Base-by-base conservation (phyloP, 2,113 vertebrate genomes). In the Caretta caretta region DNA sequence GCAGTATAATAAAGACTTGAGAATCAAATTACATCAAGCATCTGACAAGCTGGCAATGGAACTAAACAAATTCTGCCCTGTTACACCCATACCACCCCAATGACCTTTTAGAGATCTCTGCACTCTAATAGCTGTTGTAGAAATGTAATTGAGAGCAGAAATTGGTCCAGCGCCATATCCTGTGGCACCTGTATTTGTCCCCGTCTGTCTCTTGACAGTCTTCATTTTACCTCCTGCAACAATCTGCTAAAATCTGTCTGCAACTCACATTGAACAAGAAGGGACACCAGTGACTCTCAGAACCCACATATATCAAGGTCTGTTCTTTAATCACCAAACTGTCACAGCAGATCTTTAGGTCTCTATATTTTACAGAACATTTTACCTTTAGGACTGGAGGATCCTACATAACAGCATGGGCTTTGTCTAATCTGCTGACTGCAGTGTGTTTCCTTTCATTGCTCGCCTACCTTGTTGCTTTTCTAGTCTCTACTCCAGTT, bases 131-230 rank as follows among this genome's bases (percentile, higher is more conserved):
- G 4, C 42, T 48, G 4, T 2, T 49, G 62, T 2, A 22, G 48
- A 51, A 89, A 35, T 57, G 59, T 31, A 56, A 62, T 16, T 1
- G 42, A 78, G 75, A 78, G 4, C n/a, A 78, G 84, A n/a, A 56
- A 79, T 62, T 24, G 35, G 38, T 75, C 27, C 48, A 6, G 0
- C 0, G 0, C 10, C 6, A 48, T 78, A 27, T 78, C 75, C 78
- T 78, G 54, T 72, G 65, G 65, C 65, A 72, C 65, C 19, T 72
- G 10, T 72, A 72, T 38, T 72, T 38, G 65, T 72, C 19, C 65
- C 57, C 6, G 1, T 22, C 25, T 6, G 22, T 78, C 42, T 78
- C 75, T 78, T 48, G 42, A 48, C 75, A 46, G 75, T 27, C 75
- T 0, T 0, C 27, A 0, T 69, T 69, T 87, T 62, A 19, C 46